Evolutionary conservation across 2,113 vertebrate species (phyloP).

Genomic region (Saimiri boliviensis): DNA sequence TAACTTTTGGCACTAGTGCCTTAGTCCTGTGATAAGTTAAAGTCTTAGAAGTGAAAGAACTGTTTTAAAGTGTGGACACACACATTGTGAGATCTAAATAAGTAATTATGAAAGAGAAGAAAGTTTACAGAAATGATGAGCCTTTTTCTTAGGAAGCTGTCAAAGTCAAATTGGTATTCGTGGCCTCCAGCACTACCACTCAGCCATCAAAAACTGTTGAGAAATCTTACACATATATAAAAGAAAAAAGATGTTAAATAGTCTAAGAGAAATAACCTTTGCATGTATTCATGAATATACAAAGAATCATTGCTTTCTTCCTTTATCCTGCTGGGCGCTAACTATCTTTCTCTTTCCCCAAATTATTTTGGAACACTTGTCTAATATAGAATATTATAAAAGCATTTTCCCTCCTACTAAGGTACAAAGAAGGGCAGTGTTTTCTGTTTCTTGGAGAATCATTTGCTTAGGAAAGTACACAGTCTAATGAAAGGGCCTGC

Average conservation of each 20-base stretch:
- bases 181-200: background rate
- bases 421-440: background rate
- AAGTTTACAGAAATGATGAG: background rate
- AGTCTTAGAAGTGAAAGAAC: background rate
- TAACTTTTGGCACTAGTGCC: background rate
- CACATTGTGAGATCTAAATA: background rate
- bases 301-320: background rate
- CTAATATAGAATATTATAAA: constrained; percentile 48
- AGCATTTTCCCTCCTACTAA: constrained; percentile 33
- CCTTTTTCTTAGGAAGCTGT: background rate
- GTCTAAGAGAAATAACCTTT: constrained; percentile 37
- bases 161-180: background rate
- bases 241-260: background rate
- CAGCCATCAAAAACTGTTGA: constrained; percentile 5
- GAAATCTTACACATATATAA: constrained; percentile 25
- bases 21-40: background rate
- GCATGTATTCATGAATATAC: background rate
- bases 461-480: constrained; percentile 30
- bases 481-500: constrained; percentile 29
- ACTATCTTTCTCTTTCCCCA: background rate
- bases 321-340: background rate
- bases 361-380: constrained; percentile 31
- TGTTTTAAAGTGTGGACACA: background rate
- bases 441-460: constrained; percentile 59
- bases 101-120: constrained; percentile 2